phyloP scores from a whole-genome alignment of 2,797 vertebrate genomes.

The Cottoperca gobio region DNA sequence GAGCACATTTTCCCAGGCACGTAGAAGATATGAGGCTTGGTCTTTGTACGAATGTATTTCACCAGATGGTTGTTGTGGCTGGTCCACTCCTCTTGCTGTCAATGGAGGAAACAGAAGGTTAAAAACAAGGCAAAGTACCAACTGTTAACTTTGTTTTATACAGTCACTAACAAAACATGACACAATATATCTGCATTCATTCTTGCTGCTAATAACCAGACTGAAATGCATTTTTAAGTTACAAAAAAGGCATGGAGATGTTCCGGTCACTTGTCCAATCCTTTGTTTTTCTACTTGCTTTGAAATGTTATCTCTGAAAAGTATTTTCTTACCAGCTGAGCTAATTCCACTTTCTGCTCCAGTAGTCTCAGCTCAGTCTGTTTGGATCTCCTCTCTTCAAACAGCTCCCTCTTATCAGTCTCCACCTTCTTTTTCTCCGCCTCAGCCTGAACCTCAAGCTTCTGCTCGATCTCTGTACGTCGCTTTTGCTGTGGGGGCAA shows the following conservation, averaged over 20 bases:
- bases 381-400: slow-evolving; percentile 97
- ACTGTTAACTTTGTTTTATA: background rate
- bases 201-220: no score
- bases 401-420: slow-evolving; percentile 94
- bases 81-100: slow-evolving; percentile 99
- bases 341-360: slow-evolving; percentile 98
- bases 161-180: background rate
- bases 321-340: slow-evolving; percentile 90
- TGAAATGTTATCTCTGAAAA: accelerated
- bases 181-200: no score
- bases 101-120: background rate
- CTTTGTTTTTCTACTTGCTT: background rate
- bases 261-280: no score
- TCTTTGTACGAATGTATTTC: slow-evolving; percentile 97
- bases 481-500: slow-evolving; percentile 90
- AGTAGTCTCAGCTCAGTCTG: slow-evolving; percentile 96
- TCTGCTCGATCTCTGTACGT: slow-evolving; percentile 97
- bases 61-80: slow-evolving; percentile 94
- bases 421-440: slow-evolving; percentile 96
- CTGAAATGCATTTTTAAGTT: no score
- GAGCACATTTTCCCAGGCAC: slow-evolving; percentile 96
- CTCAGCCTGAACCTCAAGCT: slow-evolving; percentile 98
- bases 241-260: no score
- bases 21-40: slow-evolving; percentile 96
- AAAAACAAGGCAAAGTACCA: background rate